Evolutionary conservation across 2,888 invertebrate genomes (phyloP).

Genomic region (Diaphora mendica): DNA sequence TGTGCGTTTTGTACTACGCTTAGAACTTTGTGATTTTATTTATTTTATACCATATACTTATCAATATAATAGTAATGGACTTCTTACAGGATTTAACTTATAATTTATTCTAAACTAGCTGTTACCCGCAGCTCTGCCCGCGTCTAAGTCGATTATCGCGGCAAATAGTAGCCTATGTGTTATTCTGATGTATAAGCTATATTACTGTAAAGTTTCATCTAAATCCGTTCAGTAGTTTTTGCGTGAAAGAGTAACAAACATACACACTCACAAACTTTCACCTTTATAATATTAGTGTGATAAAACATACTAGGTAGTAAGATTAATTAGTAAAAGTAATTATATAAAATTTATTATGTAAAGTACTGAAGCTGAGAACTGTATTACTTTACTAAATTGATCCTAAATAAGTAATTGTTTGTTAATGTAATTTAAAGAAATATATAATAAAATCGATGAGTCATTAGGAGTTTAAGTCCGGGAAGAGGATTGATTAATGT

Average conservation of each 20-base stretch:
- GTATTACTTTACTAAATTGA: background rate
- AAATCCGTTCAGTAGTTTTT: too few relatives aligned
- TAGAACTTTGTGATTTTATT: background rate
- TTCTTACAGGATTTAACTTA: background rate
- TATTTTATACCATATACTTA: background rate
- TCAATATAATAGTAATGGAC: background rate
- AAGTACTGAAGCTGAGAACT: background rate
- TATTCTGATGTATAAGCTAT: too few relatives aligned
- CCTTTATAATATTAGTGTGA: too few relatives aligned
- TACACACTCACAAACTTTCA: too few relatives aligned
- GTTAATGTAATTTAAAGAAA: constrained; percentile 23
- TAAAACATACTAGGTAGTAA: too few relatives aligned
- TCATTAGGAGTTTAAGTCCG: constrained; percentile 27
- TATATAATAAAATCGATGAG: constrained; percentile 42
- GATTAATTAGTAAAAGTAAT: background rate
- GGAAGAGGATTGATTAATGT: constrained; percentile 43
- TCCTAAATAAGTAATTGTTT: constrained; percentile 14
- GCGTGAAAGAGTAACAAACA: too few relatives aligned
- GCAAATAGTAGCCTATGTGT: too few relatives aligned
- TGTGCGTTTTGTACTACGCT: constrained; percentile 14
- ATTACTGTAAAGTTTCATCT: too few relatives aligned
- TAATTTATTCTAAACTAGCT: background rate
- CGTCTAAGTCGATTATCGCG: too few relatives aligned
- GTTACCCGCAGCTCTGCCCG: too few relatives aligned
- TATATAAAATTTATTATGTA: background rate